Conservation (phyloP, 1,140 invertebrate genomes). For the Xylocopa sonorina region DNA sequence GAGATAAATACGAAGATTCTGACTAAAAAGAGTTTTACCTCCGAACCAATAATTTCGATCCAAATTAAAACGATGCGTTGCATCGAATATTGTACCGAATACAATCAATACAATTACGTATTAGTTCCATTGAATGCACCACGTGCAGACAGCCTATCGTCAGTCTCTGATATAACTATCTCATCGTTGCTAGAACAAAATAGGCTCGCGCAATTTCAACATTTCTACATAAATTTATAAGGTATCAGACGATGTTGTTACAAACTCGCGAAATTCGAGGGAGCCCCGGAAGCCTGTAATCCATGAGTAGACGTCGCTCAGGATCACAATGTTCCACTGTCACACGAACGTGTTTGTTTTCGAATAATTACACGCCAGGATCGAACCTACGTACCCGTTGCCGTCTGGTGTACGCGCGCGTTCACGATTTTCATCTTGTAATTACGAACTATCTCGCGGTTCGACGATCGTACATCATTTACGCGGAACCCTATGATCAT, state of each 20-base stretch:
- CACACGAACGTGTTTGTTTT: neutral
- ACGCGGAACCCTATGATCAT: constrained; percentile 5
- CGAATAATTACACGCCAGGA: neutral
- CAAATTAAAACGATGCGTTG: neutral
- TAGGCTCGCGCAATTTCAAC: neutral
- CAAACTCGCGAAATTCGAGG: neutral
- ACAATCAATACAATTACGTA: no score
- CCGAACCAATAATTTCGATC: neutral
- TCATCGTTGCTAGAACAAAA: no score
- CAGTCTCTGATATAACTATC: no score
- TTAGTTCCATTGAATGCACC: no score
- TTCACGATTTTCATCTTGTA: neutral
- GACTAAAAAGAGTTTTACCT: neutral
- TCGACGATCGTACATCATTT: constrained; percentile 24
- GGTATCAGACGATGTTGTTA: neutral
- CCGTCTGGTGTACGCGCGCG: neutral
- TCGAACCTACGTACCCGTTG: neutral
- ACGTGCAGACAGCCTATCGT: no score
- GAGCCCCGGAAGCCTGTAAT: neutral
- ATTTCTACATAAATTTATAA: neutral
- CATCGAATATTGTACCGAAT: no score
- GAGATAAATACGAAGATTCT: neutral
- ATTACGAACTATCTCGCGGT: constrained; percentile 17
- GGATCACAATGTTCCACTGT: neutral
- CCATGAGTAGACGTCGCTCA: neutral